These are phyloP conservation scores for Malacosoma neustria DNA, from an alignment of 2,888 invertebrate genomes.

Conservation along the genomic window DNA sequence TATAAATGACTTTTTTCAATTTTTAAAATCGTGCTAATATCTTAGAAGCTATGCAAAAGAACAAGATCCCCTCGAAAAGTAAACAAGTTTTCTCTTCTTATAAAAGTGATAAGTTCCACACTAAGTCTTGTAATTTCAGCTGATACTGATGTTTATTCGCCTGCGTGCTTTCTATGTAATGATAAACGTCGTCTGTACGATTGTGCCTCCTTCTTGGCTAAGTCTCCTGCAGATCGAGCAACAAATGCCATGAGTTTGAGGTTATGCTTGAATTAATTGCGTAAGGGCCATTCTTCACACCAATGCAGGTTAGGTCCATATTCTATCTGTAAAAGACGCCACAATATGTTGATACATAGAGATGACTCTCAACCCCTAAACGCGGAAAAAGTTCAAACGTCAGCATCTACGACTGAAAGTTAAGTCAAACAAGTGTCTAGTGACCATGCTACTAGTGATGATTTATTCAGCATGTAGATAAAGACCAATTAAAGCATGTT, in stretches of 20 bases:
- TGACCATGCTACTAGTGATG: no score
- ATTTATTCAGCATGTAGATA: no score
- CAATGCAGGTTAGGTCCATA: neutral
- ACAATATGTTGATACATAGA: neutral
- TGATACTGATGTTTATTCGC: neutral
- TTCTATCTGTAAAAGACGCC: neutral
- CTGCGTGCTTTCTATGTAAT: neutral
- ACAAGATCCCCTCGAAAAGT: no score
- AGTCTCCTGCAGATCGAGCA: neutral
- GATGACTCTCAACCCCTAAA: no score
- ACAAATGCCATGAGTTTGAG: neutral
- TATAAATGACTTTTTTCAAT: neutral
- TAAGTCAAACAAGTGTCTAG: no score
- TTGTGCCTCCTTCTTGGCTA: neutral
- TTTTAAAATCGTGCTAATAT: neutral
- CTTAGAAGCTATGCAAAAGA: no score
- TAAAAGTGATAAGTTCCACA: neutral
- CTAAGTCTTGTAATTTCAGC: neutral
- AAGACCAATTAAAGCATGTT: no score
- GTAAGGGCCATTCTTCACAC: neutral
- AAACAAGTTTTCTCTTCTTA: no score
- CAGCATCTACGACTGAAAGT: no score
- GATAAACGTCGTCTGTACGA: constrained; percentile 1
- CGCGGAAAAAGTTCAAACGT: no score
- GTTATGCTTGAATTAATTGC: constrained; percentile 1